These are phyloP conservation scores for Phylloscopus whistleri DNA, from an alignment of 2,113 vertebrate species.

Conservation along the genomic window DNA sequence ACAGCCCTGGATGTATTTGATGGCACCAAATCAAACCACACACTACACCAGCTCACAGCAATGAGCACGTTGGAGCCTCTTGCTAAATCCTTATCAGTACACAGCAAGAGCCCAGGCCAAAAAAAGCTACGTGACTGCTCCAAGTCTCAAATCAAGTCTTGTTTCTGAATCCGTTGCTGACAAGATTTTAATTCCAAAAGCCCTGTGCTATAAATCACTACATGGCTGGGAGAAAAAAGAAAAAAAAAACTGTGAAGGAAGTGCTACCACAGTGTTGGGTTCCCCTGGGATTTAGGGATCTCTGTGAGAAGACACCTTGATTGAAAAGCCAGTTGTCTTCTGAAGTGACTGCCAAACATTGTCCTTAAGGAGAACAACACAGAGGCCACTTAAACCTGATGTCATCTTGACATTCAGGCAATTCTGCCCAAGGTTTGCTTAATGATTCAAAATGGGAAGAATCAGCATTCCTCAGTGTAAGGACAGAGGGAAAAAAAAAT, in stretches of 20 bases:
- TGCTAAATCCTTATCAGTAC: neutral
- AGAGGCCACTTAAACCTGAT: neutral
- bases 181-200: neutral
- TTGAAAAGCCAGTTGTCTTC: neutral
- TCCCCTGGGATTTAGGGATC: neutral
- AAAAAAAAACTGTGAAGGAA: neutral
- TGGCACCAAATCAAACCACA: fast-evolving
- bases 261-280: neutral
- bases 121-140: neutral
- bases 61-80: neutral
- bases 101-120: neutral
- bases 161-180: neutral
- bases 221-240: neutral
- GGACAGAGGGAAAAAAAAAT: neutral
- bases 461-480: neutral
- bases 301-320: neutral
- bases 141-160: neutral
- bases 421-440: neutral
- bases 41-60: neutral
- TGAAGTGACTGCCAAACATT: neutral
- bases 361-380: neutral
- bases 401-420: neutral
- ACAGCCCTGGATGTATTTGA: neutral
- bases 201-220: neutral
- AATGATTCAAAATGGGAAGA: neutral